Conservation (phyloP, 2,113 vertebrate genomes). For the Phycodurus eques region DNA sequence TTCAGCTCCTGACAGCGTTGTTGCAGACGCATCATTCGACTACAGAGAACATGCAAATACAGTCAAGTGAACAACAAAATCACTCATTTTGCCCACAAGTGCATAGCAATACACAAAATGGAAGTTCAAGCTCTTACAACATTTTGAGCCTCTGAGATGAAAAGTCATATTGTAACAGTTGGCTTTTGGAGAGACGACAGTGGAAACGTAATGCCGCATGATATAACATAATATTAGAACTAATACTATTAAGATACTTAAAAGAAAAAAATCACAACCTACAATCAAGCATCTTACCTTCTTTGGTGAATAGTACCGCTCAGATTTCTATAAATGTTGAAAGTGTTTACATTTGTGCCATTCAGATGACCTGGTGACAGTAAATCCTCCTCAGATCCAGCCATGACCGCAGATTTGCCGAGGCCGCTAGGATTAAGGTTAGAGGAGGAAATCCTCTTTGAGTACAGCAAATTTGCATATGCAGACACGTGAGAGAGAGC, state of each 20-base stretch:
- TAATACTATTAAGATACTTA: background rate
- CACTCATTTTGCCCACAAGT: background rate
- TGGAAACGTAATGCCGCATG: background rate
- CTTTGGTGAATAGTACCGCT: slow-evolving; percentile 11
- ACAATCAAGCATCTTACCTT: slow-evolving; percentile 48
- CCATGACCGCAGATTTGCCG: slow-evolving; percentile 43
- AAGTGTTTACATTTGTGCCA: slow-evolving; percentile 23
- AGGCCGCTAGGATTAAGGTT: slow-evolving; percentile 60
- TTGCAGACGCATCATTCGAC: slow-evolving; percentile 50
- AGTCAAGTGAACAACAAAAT: background rate
- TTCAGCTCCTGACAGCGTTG: slow-evolving; percentile 59
- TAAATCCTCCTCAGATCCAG: slow-evolving; percentile 38
- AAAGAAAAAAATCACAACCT: background rate
- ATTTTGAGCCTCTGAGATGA: slow-evolving; percentile 26
- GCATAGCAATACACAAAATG: background rate
- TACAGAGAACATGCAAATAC: slow-evolving; percentile 17
- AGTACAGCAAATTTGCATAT: background rate
- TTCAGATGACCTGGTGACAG: slow-evolving; percentile 32
- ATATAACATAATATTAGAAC: background rate
- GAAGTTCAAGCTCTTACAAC: slow-evolving; percentile 36
- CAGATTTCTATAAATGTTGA: slow-evolving; percentile 31
- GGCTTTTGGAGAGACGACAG: slow-evolving; percentile 26
- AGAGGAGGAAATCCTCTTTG: slow-evolving; percentile 2
- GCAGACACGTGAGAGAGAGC: background rate
- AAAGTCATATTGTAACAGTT: slow-evolving; percentile 24